Conservation (phyloP, 1,140 invertebrate genomes). For the Trachymyrmex septentrionalis region DNA sequence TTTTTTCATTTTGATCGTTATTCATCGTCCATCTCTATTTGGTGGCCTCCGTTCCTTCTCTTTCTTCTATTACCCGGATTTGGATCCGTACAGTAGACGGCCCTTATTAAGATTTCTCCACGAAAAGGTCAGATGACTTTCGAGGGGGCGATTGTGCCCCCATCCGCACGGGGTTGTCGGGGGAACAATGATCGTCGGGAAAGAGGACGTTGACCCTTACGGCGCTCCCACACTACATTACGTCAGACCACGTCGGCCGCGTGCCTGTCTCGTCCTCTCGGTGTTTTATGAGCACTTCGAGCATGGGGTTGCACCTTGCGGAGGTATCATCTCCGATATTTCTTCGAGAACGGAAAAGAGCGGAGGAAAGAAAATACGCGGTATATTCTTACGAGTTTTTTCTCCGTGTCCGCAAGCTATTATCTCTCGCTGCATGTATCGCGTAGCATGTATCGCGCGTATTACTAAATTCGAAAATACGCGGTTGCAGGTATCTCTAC, state of each 20-base stretch:
- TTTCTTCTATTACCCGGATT: not conserved
- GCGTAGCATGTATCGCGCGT: not conserved
- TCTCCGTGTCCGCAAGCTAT: not conserved
- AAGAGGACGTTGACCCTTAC: slow-evolving; percentile 78
- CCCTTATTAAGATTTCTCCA: slow-evolving; percentile 10
- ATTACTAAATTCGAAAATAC: not conserved
- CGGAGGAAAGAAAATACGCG: slow-evolving; percentile 12
- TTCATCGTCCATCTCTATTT: slow-evolving; percentile 8
- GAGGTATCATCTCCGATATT: slow-evolving; percentile 12
- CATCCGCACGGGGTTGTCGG: slow-evolving; percentile 75
- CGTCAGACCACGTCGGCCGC: slow-evolving; percentile 75
- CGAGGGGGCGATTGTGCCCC: slow-evolving; percentile 39
- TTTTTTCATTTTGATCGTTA: slow-evolving; percentile 1
- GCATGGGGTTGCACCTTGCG: slow-evolving; percentile 61
- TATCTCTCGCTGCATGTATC: slow-evolving; percentile 9
- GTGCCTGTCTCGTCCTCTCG: slow-evolving; percentile 60
- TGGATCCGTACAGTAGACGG: not conserved
- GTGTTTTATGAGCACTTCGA: slow-evolving; percentile 58
- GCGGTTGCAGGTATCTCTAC: no score
- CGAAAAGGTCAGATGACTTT: slow-evolving; percentile 34
- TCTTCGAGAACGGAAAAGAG: slow-evolving; percentile 3
- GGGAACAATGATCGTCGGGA: slow-evolving; percentile 76
- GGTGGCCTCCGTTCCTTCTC: no score
- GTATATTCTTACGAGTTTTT: slow-evolving; percentile 19
- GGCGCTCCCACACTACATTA: slow-evolving; percentile 81